Evolutionary conservation across 2,113 vertebrate species (phyloP), one percentile per base, ranked within the genome.

Genomic region (Paracanthobrama guichenoti): DNA sequence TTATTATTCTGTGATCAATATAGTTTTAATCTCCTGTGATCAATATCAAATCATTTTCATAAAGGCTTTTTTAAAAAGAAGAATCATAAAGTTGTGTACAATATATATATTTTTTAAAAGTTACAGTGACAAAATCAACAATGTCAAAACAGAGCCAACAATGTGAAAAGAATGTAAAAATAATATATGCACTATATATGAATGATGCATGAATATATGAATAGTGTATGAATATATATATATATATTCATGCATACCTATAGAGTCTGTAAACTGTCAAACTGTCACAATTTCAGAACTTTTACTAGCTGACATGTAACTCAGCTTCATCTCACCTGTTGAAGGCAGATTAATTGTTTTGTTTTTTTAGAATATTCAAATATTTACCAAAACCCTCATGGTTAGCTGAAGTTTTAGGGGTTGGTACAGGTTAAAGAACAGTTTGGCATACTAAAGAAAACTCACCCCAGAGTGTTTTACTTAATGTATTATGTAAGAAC

Each of bases 401-500:
- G 8, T 67, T 67, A 35, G 16, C 64, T 35, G 28, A 20, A 0
- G 28, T 7, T 35, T 67, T 35, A 4, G 28, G 31, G 16, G 28
- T 67, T 28, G 22, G 39, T 13, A 42, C 48, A 76, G 26, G 48
- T 76, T 28, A 76, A 76, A 57, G 24, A 55, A 35, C 26, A 71
- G 67, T 57, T 76, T 16, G 4, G n/a, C 46, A 48, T 48, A 71
- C 31, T 44, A 73, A 24, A 24, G 22, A 26, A 50, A 28, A 75
- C 73, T 20, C 6, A 3, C 28, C 18, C 8, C 18, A 22, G 24
- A 20, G 18, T 76, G 53, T 42, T 22, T 78, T 78, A 44, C 76
- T 46, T 79, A 20, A 62, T 20, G 57, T 80, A 50, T 80, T 80
- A 80, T 67, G 60, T 64, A 67, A 80, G 44, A 50, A 48, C 59